These are phyloP conservation scores for Ctenosaura bakeri DNA, from an alignment of 2,797 vertebrate species.

Conservation along the genomic window DNA sequence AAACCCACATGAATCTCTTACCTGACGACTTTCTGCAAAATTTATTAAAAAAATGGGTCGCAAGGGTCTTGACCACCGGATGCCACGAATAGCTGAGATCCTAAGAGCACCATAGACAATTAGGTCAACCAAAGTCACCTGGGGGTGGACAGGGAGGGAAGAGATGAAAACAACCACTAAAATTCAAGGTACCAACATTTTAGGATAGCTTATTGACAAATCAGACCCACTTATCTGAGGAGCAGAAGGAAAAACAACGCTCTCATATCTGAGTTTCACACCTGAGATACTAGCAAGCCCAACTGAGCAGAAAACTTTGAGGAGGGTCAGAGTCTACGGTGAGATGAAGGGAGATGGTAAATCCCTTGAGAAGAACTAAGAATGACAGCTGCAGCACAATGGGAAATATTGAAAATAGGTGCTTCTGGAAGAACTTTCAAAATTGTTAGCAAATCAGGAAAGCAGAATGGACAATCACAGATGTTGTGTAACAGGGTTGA, in stretches of 20 bases:
- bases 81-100: conserved; percentile 69
- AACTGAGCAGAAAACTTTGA: too few species aligned
- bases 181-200: conserved; percentile 7
- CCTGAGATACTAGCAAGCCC: background rate
- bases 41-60: conserved; percentile 93
- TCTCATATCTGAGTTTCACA: background rate
- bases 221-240: background rate
- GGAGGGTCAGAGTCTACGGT: too few species aligned
- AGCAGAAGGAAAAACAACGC: background rate
- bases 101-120: conserved; percentile 85
- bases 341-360: too few species aligned
- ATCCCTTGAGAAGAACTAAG: too few species aligned
- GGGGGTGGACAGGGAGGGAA: conserved; percentile 16
- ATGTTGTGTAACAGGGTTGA: too few species aligned
- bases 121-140: conserved; percentile 90
- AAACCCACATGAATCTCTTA: conserved; percentile 63
- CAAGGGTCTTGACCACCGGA: conserved; percentile 90
- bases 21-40: conserved; percentile 93
- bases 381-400: too few species aligned
- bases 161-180: background rate
- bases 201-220: background rate
- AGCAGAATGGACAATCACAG: too few species aligned
- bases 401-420: too few species aligned
- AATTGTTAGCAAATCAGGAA: too few species aligned
- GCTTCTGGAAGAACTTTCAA: too few species aligned